Conservation (phyloP, 92 coral and sea anemone genomes). For the Paragorgia papillata region DNA sequence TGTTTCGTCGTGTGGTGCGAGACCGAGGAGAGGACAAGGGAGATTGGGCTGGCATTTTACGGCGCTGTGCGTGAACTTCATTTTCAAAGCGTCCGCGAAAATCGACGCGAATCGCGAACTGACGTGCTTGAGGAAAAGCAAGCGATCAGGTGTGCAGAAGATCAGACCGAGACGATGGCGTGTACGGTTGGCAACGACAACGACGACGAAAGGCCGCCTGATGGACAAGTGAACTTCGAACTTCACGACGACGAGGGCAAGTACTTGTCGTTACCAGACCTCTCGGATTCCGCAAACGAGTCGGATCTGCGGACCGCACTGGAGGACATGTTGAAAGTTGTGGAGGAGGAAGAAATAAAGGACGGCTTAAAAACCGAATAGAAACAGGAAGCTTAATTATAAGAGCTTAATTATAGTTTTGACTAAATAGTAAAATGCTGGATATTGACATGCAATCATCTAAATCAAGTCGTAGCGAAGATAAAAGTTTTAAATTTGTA, state of each 20-base stretch:
- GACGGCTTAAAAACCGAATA: background rate
- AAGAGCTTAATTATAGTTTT: too few relatives aligned
- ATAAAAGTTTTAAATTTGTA: too few relatives aligned
- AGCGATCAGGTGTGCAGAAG: background rate
- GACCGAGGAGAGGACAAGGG: conserved; percentile 72
- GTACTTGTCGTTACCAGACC: conserved; percentile 37
- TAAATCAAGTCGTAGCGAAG: too few relatives aligned
- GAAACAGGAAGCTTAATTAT: background rate
- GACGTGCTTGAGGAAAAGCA: conserved; percentile 2
- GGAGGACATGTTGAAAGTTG: conserved; percentile 43
- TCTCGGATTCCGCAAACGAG: conserved; percentile 24
- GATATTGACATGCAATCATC: too few relatives aligned
- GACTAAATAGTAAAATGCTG: too few relatives aligned
- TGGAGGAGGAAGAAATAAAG: conserved; percentile 38
- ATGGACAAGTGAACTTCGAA: conserved; percentile 23
- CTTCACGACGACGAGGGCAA: conserved; percentile 32
- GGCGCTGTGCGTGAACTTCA: conserved; percentile 90
- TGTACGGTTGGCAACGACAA: background rate
- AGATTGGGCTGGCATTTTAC: conserved; percentile 81
- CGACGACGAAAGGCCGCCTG: background rate
- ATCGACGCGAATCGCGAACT: conserved; percentile 61
- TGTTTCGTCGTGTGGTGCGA: conserved; percentile 90
- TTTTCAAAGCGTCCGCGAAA: conserved; percentile 79
- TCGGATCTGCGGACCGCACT: conserved; percentile 39
- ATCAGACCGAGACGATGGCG: background rate